Evolutionary conservation across 2,888 invertebrate species (phyloP), one percentile per base, ranked within the genome.

Genomic region (Ceriagrion tenellum): DNA sequence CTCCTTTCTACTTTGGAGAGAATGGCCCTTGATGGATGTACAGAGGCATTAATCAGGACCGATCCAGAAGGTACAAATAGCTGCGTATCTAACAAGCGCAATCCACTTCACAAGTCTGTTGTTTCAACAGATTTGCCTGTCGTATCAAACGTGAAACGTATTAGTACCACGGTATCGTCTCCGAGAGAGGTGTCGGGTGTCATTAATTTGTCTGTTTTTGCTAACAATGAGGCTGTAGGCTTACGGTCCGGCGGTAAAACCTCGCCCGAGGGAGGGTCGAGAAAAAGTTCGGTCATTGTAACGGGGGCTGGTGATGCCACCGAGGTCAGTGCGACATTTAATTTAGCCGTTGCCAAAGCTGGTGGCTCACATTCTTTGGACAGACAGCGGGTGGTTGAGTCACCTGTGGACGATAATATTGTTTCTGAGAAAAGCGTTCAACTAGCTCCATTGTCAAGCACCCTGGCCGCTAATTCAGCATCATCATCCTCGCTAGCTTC

Each of bases 1-100:
- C 30, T 69, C 3, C 96, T 98, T 30, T 98, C 98, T 96, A 98
- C 98, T 4, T 97, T 98, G 96, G 98, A 98, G 96, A 97, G 98
- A 96, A 97, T 98, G 96, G 98, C 98, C 40, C 96, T 98, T 95
- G 97, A 97, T 63, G 97, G 97, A 30, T 97, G 97, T 95, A 97
- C 97, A 0, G 96, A 97, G n/a, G 96, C 97, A 55, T 95, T 96
- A 40, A 95, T 96, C 93, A 96, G 97, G 95, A 96, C 97, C 47
- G 97, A 97, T 96, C 97, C 97, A 3, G 97, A 97, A 96, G 97
- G 97, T 12, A 97, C 96, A 0, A 97, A 96, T 4, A 95, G 74
- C 23, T 93, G 93, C 47, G 2, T 47, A 74, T 16, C 69, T 47
- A 47, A 20, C 35, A 69, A 47, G 47, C 69, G 63, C 0, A 69